Conservation (phyloP, 37 sponge, comb jelly and placozoan species). For the Ephydatia muelleri region DNA sequence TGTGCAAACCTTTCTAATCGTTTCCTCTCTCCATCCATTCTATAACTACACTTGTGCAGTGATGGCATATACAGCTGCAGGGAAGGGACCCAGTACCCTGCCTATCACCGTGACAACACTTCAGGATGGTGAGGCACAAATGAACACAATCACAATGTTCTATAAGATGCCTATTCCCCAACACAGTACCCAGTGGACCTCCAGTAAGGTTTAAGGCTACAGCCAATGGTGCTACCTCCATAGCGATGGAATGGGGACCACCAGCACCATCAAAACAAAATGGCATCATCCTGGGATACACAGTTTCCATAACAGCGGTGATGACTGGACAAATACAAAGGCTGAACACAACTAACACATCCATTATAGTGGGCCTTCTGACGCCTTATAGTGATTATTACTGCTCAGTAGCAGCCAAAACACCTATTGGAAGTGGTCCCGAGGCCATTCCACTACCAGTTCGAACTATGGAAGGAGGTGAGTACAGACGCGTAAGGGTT, state of each 20-base stretch:
- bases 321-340: not conserved
- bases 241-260: constrained; percentile 24
- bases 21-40: constrained; percentile 31
- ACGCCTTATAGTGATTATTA: constrained; percentile 12
- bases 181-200: constrained; percentile 29
- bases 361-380: not conserved
- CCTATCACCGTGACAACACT: not conserved
- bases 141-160: not conserved
- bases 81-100: constrained; percentile 17
- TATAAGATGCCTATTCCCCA: not conserved
- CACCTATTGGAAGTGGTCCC: constrained; percentile 8
- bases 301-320: not conserved
- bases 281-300: constrained; percentile 32
- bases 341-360: not conserved
- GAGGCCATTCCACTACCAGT: not conserved
- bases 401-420: constrained; percentile 18
- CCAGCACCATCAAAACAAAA: constrained; percentile 19
- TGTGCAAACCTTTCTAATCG: not conserved
- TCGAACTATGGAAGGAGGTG: constrained; percentile 23
- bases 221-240: not conserved
- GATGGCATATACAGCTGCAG: constrained; percentile 38
- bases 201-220: constrained; percentile 14
- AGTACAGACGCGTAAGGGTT: no score
- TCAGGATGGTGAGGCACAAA: constrained; percentile 5
- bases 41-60: constrained; percentile 7